Evolutionary conservation across 2,888 invertebrate species (phyloP).

Genomic region (Lithosia quadra): DNA sequence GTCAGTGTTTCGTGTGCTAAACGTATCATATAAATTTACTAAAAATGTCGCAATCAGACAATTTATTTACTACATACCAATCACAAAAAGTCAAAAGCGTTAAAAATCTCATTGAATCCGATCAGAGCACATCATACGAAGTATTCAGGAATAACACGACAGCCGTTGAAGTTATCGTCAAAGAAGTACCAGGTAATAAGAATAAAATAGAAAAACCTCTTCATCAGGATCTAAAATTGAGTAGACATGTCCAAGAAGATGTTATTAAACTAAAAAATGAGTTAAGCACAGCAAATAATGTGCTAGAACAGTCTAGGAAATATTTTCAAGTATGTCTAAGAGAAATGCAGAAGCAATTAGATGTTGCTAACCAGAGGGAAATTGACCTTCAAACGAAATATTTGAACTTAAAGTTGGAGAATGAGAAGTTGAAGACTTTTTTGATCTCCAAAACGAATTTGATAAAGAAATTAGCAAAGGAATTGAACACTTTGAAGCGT

Average conservation of each 20-base stretch:
- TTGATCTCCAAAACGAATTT: slow-evolving; percentile 70
- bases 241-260: slow-evolving; percentile 56
- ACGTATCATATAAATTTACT: slow-evolving; percentile 33
- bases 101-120: slow-evolving; percentile 37
- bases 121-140: slow-evolving; percentile 62
- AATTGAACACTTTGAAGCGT: slow-evolving; percentile 65
- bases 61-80: slow-evolving; percentile 41
- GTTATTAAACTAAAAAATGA: slow-evolving; percentile 61
- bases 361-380: slow-evolving; percentile 63
- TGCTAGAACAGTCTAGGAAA: slow-evolving; percentile 57
- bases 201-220: slow-evolving; percentile 43
- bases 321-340: slow-evolving; percentile 61
- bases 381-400: slow-evolving; percentile 61
- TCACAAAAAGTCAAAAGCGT: slow-evolving; percentile 30
- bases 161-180: slow-evolving; percentile 75
- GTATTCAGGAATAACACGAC: slow-evolving; percentile 76
- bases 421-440: slow-evolving; percentile 70
- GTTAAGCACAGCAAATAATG: slow-evolving; percentile 57
- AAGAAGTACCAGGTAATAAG: slow-evolving; percentile 64
- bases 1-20: background rate
- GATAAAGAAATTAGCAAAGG: slow-evolving; percentile 67
- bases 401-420: slow-evolving; percentile 69
- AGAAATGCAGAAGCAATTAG: slow-evolving; percentile 72
- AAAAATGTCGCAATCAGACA: slow-evolving; percentile 49
- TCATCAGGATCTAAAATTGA: slow-evolving; percentile 30